Evolutionary conservation across 1,140 invertebrate genomes (phyloP), one percentile per base, ranked within the genome.

Genomic region (Ostrea denselamellosa): DNA sequence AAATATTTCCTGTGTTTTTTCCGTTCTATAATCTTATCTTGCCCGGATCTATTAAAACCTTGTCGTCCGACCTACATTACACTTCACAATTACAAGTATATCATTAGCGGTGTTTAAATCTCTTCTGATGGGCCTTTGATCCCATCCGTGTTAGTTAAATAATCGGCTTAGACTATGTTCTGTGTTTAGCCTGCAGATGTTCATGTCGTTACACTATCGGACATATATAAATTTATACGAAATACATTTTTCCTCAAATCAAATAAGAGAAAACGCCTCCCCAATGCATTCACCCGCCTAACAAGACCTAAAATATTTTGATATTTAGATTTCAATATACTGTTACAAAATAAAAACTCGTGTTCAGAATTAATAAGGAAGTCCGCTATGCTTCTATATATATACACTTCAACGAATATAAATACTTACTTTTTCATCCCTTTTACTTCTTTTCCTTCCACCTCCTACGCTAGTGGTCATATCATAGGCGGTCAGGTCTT

Each of bases 391-490:
- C 17, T 62, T 62, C 56, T 62, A 62, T 19, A 62, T 62, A 62
- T 19, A 62, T 62, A 62, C 17, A 62, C n/a, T 62, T 62, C 0
- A 19, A 62, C 34, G 56, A 62, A 62, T 62, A 62, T 19, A 53
- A 4, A 85, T 85, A 44, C 87, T 91, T 89, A 93, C 92, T 89
- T 93, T 93, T 87, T 92, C 92, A 85, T 92, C 92, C 62, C 86
- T 89, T 56, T 54, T 90, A 85, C 90, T 90, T 87, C 90, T 86
- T 85, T 91, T 92, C 86, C 91, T 89, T 65, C 90, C 88, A 25
- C 90, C 90, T 8, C 89, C 83, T 14, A 81, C 83, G n/a, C 87
- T 86, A 22, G 86, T 85, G 4, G 90, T 83, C 28, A 89, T 88
- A 52, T 85, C 68, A 14, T 85, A 83, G 12, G 87, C 68, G 58